Base-by-base conservation (phyloP, 2,113 vertebrate genomes). In the Oplegnathus fasciatus region DNA sequence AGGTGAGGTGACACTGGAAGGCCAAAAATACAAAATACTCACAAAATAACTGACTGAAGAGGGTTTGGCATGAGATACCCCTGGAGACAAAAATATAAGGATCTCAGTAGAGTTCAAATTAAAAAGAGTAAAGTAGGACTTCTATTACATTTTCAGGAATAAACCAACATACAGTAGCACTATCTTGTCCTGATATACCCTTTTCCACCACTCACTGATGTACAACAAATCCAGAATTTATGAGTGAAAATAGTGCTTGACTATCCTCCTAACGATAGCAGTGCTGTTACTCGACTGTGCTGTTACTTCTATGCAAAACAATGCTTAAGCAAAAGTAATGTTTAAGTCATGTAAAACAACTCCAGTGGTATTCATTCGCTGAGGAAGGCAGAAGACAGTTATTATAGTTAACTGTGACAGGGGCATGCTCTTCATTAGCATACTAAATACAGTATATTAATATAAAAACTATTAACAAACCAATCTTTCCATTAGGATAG, bases 21-120 rank as follows among this genome's bases (percentile, higher is more conserved):
- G 32, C 40, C 32, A 73, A 67, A 73, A 48, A 58, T 6, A 46
- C 10, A 66, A 72, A 71, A 71, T 13, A 68, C 40, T 72, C 14
- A 24, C 28, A 26, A 32, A 42, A 20, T 37, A 18, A 55, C 24
- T 55, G 34, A 24, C 34, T 30, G 0, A 76, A 26, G 34, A 22
- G 24, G 9, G 44, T 62, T 40, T 66, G 34, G 17, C 46, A 30
- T 32, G 58, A 64, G n/a, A 80, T 30, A 61, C 0, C 9, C 6
- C 61, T 61, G 20, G 8, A 44, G 2, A 54, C n/a, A 79, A 44
- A 44, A 65, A 3, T 37, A 61, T 52, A 50, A n/a, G 22, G 13
- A 65, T 37, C 40, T 76, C 5, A 30, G 20, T 20, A 14, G 32
- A 28, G 32, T 37, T 52, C 4, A 50, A 64, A n/a, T 48, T 13